These are phyloP conservation scores for Tapirus indicus DNA, from an alignment of 2,797 vertebrate genomes.

Conservation along the genomic window DNA sequence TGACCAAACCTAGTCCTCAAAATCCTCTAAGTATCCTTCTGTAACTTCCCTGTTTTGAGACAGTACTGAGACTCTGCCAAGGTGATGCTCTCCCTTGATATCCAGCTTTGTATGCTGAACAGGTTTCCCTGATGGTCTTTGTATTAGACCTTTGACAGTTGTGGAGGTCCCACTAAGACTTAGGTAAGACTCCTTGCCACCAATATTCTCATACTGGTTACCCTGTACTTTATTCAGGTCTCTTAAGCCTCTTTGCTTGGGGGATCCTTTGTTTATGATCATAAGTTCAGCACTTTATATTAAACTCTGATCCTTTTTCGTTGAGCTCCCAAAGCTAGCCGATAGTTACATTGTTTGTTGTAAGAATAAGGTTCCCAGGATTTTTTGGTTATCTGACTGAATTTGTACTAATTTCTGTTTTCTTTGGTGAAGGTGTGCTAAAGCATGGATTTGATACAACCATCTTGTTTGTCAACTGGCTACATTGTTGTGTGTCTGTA, in stretches of 20 bases:
- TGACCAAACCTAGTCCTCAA: slow-evolving; percentile 16
- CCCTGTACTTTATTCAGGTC: neutral
- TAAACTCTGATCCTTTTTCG: slow-evolving; percentile 26
- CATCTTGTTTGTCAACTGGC: neutral
- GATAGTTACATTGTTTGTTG: slow-evolving; percentile 5
- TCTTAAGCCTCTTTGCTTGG: neutral
- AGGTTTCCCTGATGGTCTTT: neutral
- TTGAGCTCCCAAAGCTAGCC: neutral
- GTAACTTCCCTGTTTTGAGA: neutral
- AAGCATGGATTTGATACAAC: neutral
- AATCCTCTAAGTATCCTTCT: neutral
- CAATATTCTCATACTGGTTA: neutral
- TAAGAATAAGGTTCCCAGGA: slow-evolving; percentile 10
- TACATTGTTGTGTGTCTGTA: neutral
- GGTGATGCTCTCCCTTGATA: neutral
- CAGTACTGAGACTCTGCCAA: neutral
- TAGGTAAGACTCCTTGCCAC: neutral
- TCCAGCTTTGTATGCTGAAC: neutral
- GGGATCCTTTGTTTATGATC: neutral
- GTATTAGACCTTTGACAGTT: neutral
- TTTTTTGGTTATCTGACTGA: slow-evolving; percentile 8
- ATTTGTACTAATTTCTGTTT: slow-evolving; percentile 29
- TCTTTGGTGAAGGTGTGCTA: neutral
- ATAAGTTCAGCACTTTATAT: neutral
- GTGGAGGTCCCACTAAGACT: neutral